Percentiles rank a stretch among this genome's conserved stretches.
Evolutionary conservation across 2,888 invertebrate species (phyloP).

Genomic region (Mamestra brassicae): DNA sequence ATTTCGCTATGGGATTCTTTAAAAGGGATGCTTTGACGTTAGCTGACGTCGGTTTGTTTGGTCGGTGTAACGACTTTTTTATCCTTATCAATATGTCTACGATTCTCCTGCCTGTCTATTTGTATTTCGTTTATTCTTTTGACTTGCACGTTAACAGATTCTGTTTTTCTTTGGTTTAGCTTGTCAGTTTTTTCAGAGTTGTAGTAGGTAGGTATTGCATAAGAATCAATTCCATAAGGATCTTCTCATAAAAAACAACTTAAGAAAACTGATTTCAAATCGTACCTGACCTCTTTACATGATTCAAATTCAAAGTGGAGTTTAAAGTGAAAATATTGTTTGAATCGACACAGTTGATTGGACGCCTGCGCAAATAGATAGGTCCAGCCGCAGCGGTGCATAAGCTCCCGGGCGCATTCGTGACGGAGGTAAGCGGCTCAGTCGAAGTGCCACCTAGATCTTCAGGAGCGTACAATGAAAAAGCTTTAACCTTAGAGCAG

Average conservation of each 20-base stretch:
- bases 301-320: slow-evolving; percentile 48
- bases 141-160: background rate
- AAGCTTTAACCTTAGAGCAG: slow-evolving; percentile 56
- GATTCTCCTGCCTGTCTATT: background rate
- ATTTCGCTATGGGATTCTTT: slow-evolving; percentile 34
- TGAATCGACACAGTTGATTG: slow-evolving; percentile 70
- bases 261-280: background rate
- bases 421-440: slow-evolving; percentile 82
- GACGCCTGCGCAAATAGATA: slow-evolving; percentile 84
- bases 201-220: background rate
- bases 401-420: slow-evolving; percentile 73
- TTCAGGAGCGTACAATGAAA: slow-evolving; percentile 60
- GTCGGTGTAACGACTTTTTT: slow-evolving; percentile 22
- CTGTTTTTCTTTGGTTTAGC: background rate
- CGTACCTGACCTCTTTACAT: slow-evolving; percentile 4
- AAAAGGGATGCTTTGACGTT: slow-evolving; percentile 41
- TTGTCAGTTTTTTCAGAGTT: background rate
- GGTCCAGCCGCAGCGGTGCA: slow-evolving; percentile 69
- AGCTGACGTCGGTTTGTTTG: slow-evolving; percentile 36
- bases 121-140: background rate
- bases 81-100: slow-evolving; percentile 32
- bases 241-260: slow-evolving; percentile 1
- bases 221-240: background rate
- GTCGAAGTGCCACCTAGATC: slow-evolving; percentile 66
- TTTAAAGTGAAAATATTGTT: slow-evolving; percentile 66